A percentile compares a stretch with the other conserved stretches of the same genome.
phyloP scores from a whole-genome alignment of 2,797 vertebrate genomes.

The Crenichthys baileyi region DNA sequence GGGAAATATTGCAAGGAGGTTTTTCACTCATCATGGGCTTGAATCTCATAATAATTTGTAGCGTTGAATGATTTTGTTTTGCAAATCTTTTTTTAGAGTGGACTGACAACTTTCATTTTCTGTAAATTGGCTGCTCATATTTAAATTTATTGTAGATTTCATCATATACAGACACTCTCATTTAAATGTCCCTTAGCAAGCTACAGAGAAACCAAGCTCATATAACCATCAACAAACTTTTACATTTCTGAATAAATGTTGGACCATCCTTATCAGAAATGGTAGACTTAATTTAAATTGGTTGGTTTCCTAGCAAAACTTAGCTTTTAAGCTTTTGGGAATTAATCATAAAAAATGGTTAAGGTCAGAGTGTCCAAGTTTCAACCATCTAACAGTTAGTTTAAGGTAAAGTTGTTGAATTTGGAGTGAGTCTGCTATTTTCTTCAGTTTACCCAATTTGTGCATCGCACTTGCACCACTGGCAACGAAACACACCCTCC shows the following conservation, averaged over 20 bases:
- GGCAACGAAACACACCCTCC: background rate
- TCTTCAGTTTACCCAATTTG: too few relatives aligned
- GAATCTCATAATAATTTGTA: background rate
- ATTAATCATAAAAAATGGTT: too few relatives aligned
- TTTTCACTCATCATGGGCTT: background rate
- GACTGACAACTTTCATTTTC: background rate
- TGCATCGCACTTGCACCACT: too few relatives aligned
- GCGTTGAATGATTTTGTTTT: background rate
- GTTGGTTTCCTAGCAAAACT: background rate
- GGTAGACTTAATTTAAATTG: background rate
- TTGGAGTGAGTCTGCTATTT: too few relatives aligned
- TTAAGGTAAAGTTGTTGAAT: too few relatives aligned
- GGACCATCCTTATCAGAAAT: background rate
- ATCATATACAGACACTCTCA: background rate
- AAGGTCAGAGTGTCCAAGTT: too few relatives aligned
- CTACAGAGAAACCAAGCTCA: background rate
- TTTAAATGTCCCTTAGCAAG: background rate
- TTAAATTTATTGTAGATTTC: background rate
- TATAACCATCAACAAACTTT: background rate
- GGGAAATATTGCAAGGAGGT: constrained; percentile 3
- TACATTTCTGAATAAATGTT: background rate
- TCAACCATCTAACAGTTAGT: too few relatives aligned
- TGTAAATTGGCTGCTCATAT: background rate
- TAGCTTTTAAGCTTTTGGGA: background rate
- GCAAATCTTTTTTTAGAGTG: background rate